These are phyloP conservation scores for Microtus ochrogaster DNA, from an alignment of 2,113 vertebrate species.

Conservation along the genomic window DNA sequence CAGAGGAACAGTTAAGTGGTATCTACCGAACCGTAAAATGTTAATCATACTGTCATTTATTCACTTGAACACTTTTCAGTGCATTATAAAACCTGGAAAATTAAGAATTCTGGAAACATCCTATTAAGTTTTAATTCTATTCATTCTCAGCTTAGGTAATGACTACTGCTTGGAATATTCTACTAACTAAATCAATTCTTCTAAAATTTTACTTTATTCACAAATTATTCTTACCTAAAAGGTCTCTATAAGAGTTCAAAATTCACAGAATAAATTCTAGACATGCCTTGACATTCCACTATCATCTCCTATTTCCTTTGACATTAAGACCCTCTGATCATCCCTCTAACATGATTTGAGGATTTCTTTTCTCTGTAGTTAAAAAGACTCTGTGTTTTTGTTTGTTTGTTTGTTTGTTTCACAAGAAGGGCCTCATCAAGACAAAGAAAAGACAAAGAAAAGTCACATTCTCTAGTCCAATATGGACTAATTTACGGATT, in stretches of 20 bases:
- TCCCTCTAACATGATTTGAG: not conserved
- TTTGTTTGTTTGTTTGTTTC: not conserved
- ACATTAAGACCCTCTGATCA: not conserved
- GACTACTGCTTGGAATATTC: not conserved
- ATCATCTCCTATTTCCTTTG: not conserved
- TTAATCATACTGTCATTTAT: not conserved
- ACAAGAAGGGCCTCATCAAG: not conserved
- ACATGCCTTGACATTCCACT: not conserved
- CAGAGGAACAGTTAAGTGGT: not conserved
- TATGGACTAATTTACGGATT: not conserved
- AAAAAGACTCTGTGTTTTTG: not conserved
- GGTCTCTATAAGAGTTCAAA: not conserved
- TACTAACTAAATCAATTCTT: not conserved
- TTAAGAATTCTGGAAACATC: not conserved
- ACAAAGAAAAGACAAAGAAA: not conserved
- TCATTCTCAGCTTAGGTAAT: not conserved
- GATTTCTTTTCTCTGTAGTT: not conserved
- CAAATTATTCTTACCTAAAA: not conserved
- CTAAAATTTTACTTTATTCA: not conserved
- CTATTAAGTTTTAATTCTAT: not conserved
- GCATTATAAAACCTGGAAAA: not conserved
- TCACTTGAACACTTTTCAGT: not conserved
- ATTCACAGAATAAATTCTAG: not conserved
- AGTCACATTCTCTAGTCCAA: not conserved
- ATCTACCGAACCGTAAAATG: not conserved